Conservation (phyloP, 2,113 vertebrate genomes). For the Picathartes gymnocephalus region DNA sequence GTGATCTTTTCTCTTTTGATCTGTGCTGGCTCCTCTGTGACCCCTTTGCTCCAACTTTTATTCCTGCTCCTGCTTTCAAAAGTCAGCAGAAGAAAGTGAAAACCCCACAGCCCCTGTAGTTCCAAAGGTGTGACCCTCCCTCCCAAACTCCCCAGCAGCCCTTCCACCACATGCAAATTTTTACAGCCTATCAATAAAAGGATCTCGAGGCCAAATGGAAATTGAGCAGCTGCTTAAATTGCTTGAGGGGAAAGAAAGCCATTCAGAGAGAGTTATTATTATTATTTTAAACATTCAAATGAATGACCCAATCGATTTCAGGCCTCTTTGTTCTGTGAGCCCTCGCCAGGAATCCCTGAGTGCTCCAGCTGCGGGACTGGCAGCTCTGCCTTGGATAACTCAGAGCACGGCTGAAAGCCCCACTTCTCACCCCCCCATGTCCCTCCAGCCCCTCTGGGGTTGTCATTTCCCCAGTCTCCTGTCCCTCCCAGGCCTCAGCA, state of each 20-base stretch:
- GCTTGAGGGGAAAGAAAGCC: constrained; percentile 10
- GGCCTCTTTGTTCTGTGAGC: not conserved
- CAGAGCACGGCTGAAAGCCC: not conserved
- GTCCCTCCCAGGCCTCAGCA: not conserved
- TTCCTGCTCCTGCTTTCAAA: not conserved
- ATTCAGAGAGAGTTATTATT: constrained; percentile 5
- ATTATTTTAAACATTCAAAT: constrained; percentile 45
- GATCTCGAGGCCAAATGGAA: constrained; percentile 50
- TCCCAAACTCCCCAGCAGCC: not conserved
- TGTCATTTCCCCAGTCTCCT: not conserved
- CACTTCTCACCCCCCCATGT: not conserved
- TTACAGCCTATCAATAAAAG: constrained; percentile 18
- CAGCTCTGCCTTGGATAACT: not conserved
- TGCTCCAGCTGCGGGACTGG: not conserved
- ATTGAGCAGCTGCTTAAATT: constrained; percentile 16
- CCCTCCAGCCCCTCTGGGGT: not conserved
- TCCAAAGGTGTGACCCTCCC: not conserved
- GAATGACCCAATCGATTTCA: constrained; percentile 12
- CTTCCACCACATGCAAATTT: not conserved
- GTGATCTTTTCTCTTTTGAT: not conserved
- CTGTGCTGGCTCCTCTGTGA: not conserved
- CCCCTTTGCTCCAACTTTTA: not conserved
- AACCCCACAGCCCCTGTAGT: not conserved
- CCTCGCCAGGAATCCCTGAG: not conserved
- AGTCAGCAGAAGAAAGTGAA: not conserved